phyloP scores from a whole-genome alignment of 2,888 invertebrate species.

The Pristionchus exspectatus region DNA sequence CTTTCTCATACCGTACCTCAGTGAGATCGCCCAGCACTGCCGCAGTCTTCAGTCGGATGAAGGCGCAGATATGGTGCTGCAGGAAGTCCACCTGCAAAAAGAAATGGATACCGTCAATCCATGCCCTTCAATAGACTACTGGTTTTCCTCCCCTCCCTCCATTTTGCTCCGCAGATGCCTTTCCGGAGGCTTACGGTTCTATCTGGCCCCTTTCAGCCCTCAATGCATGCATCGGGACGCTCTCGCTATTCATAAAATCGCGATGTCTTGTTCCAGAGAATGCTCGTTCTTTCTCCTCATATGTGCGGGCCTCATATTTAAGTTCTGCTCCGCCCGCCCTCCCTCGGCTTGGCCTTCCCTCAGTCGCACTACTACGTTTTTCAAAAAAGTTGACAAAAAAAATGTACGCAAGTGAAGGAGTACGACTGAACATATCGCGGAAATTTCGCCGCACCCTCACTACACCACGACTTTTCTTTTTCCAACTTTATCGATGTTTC shows the following conservation, averaged over 20 bases:
- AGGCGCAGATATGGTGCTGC: constrained; percentile 92
- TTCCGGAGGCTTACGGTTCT: background rate
- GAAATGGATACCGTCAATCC: background rate
- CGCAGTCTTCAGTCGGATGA: constrained; percentile 91
- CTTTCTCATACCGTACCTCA: constrained; percentile 85
- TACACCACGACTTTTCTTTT: no score
- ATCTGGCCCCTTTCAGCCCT: background rate
- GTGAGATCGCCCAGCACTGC: constrained; percentile 94
- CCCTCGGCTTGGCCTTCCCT: background rate
- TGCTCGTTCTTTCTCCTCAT: background rate
- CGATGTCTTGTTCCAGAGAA: background rate
- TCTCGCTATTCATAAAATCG: constrained; percentile 4
- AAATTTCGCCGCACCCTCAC: no score
- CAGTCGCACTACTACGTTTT: background rate
- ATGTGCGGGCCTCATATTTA: background rate
- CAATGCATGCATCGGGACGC: background rate
- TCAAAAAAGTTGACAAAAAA: no score
- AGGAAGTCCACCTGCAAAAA: constrained; percentile 89
- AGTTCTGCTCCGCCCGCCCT: constrained; percentile 4
- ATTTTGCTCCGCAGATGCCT: background rate
- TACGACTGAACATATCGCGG: no score
- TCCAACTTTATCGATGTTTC: no score
- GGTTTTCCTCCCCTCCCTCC: background rate
- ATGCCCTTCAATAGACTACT: background rate
- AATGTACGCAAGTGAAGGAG: no score